These are phyloP conservation scores for human DNA, from an alignment of 2,113 vertebrate species.

Conservation along the genomic window GRCh38 chr5:82732001-82732500, in stretches of 20 bases:
- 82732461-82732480: not conserved
- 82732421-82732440: not conserved
- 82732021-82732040: not conserved
- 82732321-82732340: not conserved
- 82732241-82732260: not conserved
- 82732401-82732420: not conserved
- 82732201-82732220: not conserved
- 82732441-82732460: constrained; percentile 25
- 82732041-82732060: not conserved
- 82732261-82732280: not conserved
- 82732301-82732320: not conserved
- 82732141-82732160: not conserved
- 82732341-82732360: not conserved
- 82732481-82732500: no score
- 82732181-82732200: not conserved
- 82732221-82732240: not conserved
- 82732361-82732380: not conserved
- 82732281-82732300: not conserved
- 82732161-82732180: not conserved
- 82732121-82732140: not conserved
- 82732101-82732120: not conserved
- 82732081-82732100: not conserved
- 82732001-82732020: not conserved
- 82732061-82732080: not conserved
- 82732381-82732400: not conserved